A percentile compares a stretch with the other conserved stretches of the same genome.
Evolutionary conservation across 2,113 vertebrate genomes (phyloP).

Genomic region (Scomber japonicus): DNA sequence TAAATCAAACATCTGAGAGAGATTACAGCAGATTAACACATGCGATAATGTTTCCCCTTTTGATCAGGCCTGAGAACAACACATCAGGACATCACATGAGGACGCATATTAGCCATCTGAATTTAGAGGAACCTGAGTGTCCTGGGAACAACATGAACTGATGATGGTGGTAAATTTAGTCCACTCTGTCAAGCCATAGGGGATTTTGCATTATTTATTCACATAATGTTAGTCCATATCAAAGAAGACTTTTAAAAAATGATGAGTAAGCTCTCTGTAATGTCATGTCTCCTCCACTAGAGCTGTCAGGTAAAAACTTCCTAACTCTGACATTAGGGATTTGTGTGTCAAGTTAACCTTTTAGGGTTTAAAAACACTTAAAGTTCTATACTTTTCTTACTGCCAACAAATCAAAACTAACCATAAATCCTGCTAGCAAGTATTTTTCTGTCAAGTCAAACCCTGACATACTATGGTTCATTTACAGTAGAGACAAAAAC

Average conservation of each 20-base stretch:
- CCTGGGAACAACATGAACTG: conserved; percentile 1
- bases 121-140: background rate
- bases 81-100: no score
- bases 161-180: conserved; percentile 32
- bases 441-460: no score
- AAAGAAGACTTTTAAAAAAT: conserved; percentile 17
- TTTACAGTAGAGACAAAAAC: no score
- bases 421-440: no score
- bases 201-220: conserved; percentile 41
- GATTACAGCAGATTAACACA: conserved; percentile 61
- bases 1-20: conserved; percentile 42
- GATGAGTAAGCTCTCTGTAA: conserved; percentile 15
- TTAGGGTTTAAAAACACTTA: background rate
- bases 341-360: background rate
- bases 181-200: conserved; percentile 20
- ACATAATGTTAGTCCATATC: conserved; percentile 26
- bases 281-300: background rate
- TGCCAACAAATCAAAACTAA: no score
- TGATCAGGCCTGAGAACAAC: conserved; percentile 16
- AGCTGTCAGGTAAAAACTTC: background rate
- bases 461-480: no score
- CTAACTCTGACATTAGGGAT: background rate
- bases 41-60: conserved; percentile 38
- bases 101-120: conserved; percentile 25
- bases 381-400: no score